phyloP scores from a whole-genome alignment of 2,888 invertebrate genomes.

The Xestoiulus laeticollis region DNA sequence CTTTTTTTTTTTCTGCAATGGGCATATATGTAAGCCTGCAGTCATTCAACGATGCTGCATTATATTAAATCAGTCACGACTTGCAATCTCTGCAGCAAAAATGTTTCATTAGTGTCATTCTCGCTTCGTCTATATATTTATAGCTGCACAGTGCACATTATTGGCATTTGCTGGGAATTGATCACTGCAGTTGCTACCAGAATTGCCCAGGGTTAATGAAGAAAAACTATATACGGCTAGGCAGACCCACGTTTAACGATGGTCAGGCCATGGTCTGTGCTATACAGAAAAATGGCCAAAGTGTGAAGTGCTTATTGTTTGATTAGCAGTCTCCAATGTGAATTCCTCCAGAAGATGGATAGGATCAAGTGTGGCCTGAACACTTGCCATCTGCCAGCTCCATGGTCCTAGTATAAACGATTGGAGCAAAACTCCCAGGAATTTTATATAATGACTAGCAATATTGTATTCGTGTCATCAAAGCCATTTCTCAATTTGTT shows the following conservation, averaged over 20 bases:
- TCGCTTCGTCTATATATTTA: constrained; percentile 8
- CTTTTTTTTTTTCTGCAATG: background rate
- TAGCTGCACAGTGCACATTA: constrained; percentile 19
- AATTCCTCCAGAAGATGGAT: constrained; percentile 4
- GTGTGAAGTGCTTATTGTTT: constrained; percentile 34
- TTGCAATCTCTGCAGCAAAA: constrained; percentile 13
- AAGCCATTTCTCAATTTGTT: constrained; percentile 44
- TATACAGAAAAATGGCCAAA: background rate
- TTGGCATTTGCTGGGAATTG: constrained; percentile 29
- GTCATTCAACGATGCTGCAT: constrained; percentile 3
- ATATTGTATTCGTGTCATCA: constrained; percentile 40
- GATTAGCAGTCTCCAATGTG: constrained; percentile 29
- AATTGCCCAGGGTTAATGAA: constrained; percentile 5
- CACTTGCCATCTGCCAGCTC: background rate
- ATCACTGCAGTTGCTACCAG: background rate
- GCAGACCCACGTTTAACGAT: background rate
- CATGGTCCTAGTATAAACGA: background rate
- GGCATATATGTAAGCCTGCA: background rate
- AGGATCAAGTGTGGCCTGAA: background rate
- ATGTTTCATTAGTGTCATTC: constrained; percentile 37
- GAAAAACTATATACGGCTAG: constrained; percentile 6
- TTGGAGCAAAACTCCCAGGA: background rate
- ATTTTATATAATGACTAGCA: constrained; percentile 9
- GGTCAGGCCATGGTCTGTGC: background rate
- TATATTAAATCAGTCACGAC: constrained; percentile 15